Percentiles rank a stretch among this genome's conserved stretches.
Evolutionary conservation across 2,888 invertebrate genomes (phyloP).

Genomic region (Drepanosiphum platanoidis): DNA sequence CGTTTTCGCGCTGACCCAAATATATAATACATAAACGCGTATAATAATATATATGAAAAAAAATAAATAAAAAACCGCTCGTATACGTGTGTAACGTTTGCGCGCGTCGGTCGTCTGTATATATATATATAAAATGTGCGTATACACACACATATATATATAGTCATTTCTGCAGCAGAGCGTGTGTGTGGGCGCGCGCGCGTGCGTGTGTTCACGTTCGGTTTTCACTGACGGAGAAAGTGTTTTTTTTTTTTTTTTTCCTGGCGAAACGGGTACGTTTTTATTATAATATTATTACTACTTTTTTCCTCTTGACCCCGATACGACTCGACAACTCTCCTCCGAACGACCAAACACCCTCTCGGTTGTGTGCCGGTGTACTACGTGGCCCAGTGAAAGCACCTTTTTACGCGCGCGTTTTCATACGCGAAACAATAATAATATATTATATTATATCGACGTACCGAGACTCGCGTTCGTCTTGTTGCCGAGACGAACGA

Average conservation of each 20-base stretch:
- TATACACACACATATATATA: background rate
- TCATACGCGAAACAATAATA: slow-evolving; percentile 2
- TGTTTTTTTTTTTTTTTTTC: slow-evolving; percentile 48
- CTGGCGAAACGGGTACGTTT: slow-evolving; percentile 23
- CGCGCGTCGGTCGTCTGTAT: background rate
- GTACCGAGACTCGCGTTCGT: background rate
- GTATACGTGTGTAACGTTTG: background rate
- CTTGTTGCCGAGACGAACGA: background rate
- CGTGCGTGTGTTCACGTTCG: slow-evolving; percentile 48
- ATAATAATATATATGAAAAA: background rate
- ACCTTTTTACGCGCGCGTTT: background rate
- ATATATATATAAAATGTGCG: background rate
- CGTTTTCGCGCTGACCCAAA: slow-evolving; percentile 47
- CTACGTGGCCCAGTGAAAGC: slow-evolving; percentile 47
- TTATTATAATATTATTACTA: slow-evolving; percentile 14
- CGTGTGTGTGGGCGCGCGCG: background rate
- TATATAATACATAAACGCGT: background rate
- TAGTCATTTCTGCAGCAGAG: background rate
- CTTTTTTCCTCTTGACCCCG: slow-evolving; percentile 50
- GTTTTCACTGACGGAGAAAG: slow-evolving; percentile 57
- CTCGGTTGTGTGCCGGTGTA: background rate
- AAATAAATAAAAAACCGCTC: background rate
- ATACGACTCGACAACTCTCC: slow-evolving; percentile 3
- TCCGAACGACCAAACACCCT: slow-evolving; percentile 21
- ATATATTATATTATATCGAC: too few species aligned